Evolutionary conservation across 2,797 vertebrate species (phyloP).

Genomic region (Sebastes kiyomatsui): DNA sequence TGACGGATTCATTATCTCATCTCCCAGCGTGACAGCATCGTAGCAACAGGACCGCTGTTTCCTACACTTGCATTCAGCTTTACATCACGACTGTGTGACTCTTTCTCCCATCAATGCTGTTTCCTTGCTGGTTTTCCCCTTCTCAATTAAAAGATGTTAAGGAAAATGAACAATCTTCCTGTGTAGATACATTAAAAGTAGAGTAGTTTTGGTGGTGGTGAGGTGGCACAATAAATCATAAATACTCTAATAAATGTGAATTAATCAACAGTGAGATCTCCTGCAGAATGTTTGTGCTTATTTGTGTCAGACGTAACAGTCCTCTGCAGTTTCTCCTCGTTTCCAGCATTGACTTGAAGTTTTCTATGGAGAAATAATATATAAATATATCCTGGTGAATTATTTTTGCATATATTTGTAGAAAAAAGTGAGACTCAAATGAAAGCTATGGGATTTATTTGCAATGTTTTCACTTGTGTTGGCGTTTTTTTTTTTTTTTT

Average conservation of each 20-base stretch:
- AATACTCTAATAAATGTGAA: conserved; percentile 10
- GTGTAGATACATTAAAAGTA: neutral
- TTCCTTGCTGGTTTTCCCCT: neutral
- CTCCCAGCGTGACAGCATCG: conserved; percentile 68
- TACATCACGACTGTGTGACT: neutral
- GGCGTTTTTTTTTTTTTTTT: neutral
- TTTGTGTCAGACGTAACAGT: conserved; percentile 4
- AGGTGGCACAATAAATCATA: neutral
- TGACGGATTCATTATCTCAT: conserved; percentile 86
- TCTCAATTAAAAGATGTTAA: conserved; percentile 14
- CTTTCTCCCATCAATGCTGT: neutral
- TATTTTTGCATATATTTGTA: conserved; percentile 39
- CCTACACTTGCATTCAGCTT: conserved; percentile 18
- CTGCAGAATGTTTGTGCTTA: neutral
- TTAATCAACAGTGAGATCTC: conserved; percentile 14
- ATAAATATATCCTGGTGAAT: conserved; percentile 28
- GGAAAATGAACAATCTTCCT: neutral
- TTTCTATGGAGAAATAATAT: conserved; percentile 19
- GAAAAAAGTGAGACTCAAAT: conserved; percentile 29
- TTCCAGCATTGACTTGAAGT: neutral
- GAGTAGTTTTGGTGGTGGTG: neutral
- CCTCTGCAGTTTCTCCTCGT: neutral
- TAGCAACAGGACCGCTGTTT: conserved; percentile 37
- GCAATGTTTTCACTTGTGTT: conserved; percentile 13
- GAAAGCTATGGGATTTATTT: conserved; percentile 39